phyloP scores from a whole-genome alignment of 2,797 vertebrate species.

The Onychomys torridus region DNA sequence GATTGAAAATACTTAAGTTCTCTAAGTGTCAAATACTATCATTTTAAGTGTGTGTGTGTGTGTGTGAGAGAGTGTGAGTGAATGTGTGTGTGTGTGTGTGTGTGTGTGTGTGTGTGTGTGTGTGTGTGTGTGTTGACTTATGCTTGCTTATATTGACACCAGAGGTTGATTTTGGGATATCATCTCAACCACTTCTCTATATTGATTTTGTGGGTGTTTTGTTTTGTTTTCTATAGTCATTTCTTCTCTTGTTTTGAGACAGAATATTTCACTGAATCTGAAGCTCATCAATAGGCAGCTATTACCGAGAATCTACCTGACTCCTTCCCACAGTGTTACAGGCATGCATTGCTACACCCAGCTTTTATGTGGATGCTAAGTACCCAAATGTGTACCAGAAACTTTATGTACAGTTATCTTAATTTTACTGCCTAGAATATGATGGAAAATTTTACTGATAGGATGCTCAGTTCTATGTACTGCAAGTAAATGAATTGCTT shows the following conservation, averaged over 20 bases:
- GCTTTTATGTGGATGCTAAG: background rate
- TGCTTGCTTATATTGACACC: background rate
- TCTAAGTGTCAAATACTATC: conserved; percentile 3
- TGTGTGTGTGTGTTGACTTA: background rate
- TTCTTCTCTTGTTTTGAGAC: background rate
- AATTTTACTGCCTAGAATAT: background rate
- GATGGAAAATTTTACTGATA: conserved; percentile 18
- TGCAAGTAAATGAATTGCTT: conserved; percentile 5
- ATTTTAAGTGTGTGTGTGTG: background rate
- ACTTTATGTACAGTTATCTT: background rate
- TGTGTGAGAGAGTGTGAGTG: background rate
- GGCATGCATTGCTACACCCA: background rate
- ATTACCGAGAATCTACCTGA: background rate
- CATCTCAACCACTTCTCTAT: background rate
- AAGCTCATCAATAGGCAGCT: background rate
- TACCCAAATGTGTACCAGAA: background rate
- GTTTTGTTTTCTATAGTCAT: background rate
- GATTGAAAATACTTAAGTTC: background rate
- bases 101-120: background rate
- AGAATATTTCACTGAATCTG: background rate
- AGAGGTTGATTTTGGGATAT: background rate
- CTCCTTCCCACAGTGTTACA: background rate
- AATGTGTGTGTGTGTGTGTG: background rate
- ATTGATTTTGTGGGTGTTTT: background rate
- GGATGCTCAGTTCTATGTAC: conserved; percentile 10